Conservation (phyloP, 37 sponge, comb jelly and placozoan species). For the Petrosia ficiformis region DNA sequence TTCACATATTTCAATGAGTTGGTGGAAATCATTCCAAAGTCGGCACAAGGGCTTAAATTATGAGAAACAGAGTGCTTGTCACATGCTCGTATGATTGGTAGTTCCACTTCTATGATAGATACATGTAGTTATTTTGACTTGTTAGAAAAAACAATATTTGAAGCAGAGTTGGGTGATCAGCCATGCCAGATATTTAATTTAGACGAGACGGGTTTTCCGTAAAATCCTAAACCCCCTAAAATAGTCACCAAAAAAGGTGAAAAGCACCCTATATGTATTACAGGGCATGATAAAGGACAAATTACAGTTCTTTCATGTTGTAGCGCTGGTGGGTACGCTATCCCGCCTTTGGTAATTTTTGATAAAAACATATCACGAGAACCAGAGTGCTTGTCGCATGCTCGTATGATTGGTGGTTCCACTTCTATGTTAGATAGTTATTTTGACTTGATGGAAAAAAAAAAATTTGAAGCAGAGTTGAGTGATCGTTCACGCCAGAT, state of each 20-base stretch:
- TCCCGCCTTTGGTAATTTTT: slow-evolving; percentile 4
- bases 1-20: background rate
- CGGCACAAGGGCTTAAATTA: background rate
- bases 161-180: background rate
- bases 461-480: background rate
- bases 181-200: background rate
- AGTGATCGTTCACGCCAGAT: background rate
- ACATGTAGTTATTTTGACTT: background rate
- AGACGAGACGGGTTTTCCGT: background rate
- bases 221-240: background rate
- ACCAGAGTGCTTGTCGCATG: background rate
- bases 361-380: background rate
- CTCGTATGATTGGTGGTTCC: background rate
- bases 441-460: background rate
- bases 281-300: background rate
- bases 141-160: background rate
- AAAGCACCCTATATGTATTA: background rate
- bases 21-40: background rate
- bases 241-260: background rate
- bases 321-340: background rate
- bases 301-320: background rate
- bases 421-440: background rate
- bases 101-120: background rate
- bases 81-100: background rate
- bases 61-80: background rate